Base-by-base conservation (phyloP, 2,113 vertebrate species). In the Oreochromis tanganicae region DNA sequence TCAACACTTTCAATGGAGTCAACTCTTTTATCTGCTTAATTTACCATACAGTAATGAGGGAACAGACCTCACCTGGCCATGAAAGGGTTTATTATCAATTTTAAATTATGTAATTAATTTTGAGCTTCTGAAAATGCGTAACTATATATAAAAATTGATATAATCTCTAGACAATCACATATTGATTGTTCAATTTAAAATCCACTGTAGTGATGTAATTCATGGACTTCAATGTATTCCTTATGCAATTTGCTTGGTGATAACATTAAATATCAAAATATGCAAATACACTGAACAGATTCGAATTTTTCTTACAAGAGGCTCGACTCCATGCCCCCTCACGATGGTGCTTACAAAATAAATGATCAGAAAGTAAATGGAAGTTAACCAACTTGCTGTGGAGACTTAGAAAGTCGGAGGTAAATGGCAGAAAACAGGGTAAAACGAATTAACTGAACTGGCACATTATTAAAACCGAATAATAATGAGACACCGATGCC, bases 401-500 rank as follows among this genome's bases (percentile, higher is more conserved):
- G 24, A 78, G 71, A 27, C 7, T 24, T 4, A 0, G 14, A 27
- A 46, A 46, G 13, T 24, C 36, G 16, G 36, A 1, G n/a, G 12
- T 24, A 14, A 46, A 41, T 43, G n/a, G 8, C 21, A 46, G 68
- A 78, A 50, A 50, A 27, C 68, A 29, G 68, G 14, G 21, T 29
- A 32, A 50, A 78, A 50, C 3, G 0, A 29, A 48, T 48, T 7
- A 43, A 73, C 6, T 54, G 52, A 21, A 55, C 52, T 17, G 27
- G 7, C 41, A 48, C 41, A 43, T 48, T 46, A 46, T 46, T 46
- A 46, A 1, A 73, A 17, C 43, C 9, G 1, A 48, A 50, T 32
- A 75, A 75, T 46, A 73, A 19, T 0, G 71, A 75, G 12, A 73
- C 16, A 4, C 6, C 0, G 0, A 12, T 11, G 24, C 16, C 2